Conservation (phyloP, 2,888 invertebrate genomes). For the Hydriomena furcata region DNA sequence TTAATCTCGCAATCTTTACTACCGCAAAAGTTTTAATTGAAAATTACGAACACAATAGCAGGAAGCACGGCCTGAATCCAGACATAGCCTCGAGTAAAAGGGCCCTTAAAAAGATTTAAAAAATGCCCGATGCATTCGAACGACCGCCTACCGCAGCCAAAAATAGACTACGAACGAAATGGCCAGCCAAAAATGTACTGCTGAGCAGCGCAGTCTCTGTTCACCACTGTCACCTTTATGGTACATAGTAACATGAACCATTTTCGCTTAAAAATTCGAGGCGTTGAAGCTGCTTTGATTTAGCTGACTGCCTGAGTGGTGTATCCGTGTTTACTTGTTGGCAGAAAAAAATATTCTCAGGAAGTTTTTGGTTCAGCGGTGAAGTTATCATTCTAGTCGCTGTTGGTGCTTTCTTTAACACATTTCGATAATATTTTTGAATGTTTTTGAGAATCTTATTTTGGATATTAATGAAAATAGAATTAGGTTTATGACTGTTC, state of each 20-base stretch:
- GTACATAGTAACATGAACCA: not conserved
- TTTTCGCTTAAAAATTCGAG: conserved; percentile 2
- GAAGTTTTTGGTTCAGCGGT: conserved; percentile 54
- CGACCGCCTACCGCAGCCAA: conserved; percentile 82
- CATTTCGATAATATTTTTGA: conserved; percentile 6
- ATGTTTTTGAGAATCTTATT: conserved; percentile 2
- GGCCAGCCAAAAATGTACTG: not conserved
- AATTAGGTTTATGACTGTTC: too few species aligned
- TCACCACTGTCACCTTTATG: conserved; percentile 26
- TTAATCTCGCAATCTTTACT: not conserved
- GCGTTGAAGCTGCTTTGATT: conserved; percentile 27
- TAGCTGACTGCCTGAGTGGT: not conserved
- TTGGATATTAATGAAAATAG: too few species aligned
- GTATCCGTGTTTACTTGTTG: conserved; percentile 70
- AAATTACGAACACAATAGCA: conserved; percentile 70
- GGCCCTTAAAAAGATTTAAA: conserved; percentile 61
- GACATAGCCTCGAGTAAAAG: conserved; percentile 68
- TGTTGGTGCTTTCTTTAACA: not conserved
- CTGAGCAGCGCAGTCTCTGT: not conserved
- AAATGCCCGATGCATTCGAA: conserved; percentile 66
- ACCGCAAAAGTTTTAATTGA: conserved; percentile 51
- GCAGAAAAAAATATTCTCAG: conserved; percentile 68
- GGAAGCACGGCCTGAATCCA: conserved; percentile 73
- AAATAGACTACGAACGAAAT: conserved; percentile 60
- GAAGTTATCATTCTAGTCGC: conserved; percentile 44